Evolutionary conservation across 2,888 invertebrate species (phyloP).

Genomic region (Heliconius hortense): DNA sequence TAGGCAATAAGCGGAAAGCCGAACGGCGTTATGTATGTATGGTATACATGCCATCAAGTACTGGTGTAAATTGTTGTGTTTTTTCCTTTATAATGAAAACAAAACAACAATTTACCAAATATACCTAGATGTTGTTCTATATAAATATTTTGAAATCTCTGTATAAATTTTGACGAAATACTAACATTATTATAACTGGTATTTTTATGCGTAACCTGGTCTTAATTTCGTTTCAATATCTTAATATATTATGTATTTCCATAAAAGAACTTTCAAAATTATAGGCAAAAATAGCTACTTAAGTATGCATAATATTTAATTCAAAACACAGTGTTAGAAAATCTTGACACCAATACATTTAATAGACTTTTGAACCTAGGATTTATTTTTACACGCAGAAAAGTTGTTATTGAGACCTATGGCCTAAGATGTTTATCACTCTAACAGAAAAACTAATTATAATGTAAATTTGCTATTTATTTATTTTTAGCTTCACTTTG

Average conservation of each 20-base stretch:
- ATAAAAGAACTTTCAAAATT: slow-evolving; percentile 10
- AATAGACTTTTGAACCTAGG: background rate
- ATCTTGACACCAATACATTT: slow-evolving; percentile 19
- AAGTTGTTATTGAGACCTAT: background rate
- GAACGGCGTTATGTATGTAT: too few species aligned
- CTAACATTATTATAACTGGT: background rate
- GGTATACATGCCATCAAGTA: too few species aligned
- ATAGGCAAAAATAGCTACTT: slow-evolving; percentile 5
- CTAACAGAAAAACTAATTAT: background rate
- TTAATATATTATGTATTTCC: slow-evolving; percentile 11
- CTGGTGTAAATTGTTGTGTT: too few species aligned
- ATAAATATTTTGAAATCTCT: slow-evolving; percentile 10
- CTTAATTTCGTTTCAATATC: slow-evolving; percentile 7
- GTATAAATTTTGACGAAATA: slow-evolving; percentile 15
- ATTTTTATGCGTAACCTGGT: slow-evolving; percentile 11
- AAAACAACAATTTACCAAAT: background rate
- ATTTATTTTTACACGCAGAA: background rate
- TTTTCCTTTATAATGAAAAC: background rate
- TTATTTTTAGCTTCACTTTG: too few species aligned
- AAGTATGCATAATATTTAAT: background rate
- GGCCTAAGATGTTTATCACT: background rate
- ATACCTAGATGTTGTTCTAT: background rate
- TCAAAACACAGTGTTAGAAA: background rate
- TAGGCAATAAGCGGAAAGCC: too few species aligned
- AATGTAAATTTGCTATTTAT: background rate